Evolutionary conservation across 2,113 vertebrate genomes (phyloP).

Genomic region (Sinosuthora webbiana): DNA sequence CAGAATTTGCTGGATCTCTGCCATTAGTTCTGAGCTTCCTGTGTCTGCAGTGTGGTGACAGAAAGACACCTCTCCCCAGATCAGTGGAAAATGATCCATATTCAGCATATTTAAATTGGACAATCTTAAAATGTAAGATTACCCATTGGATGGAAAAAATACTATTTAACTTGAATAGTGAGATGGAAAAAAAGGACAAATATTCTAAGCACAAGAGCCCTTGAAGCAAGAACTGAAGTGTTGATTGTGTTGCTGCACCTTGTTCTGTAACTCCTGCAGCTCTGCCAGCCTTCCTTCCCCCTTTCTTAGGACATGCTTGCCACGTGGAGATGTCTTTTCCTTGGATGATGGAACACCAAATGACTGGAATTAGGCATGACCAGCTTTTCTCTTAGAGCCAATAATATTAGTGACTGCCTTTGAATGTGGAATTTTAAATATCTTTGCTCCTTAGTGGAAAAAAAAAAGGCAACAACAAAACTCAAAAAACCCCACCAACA

Average conservation of each 20-base stretch:
- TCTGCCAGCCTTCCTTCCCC: neutral
- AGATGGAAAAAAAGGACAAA: neutral
- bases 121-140: neutral
- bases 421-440: neutral
- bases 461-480: neutral
- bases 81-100: neutral
- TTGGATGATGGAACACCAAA: neutral
- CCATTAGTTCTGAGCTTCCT: neutral
- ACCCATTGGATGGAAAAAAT: neutral
- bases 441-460: neutral
- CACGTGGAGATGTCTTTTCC: neutral
- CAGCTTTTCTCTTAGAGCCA: neutral
- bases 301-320: neutral
- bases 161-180: neutral
- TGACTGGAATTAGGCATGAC: neutral
- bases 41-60: neutral
- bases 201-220: neutral
- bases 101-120: neutral
- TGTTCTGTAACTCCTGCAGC: neutral
- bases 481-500: accelerated
- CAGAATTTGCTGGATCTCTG: neutral
- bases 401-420: neutral
- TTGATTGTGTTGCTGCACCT: neutral
- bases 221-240: neutral
- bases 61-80: neutral